These are phyloP conservation scores for Melanotaenia pygmaea DNA, from an alignment of 2,797 vertebrate genomes.

Conservation along the genomic window DNA sequence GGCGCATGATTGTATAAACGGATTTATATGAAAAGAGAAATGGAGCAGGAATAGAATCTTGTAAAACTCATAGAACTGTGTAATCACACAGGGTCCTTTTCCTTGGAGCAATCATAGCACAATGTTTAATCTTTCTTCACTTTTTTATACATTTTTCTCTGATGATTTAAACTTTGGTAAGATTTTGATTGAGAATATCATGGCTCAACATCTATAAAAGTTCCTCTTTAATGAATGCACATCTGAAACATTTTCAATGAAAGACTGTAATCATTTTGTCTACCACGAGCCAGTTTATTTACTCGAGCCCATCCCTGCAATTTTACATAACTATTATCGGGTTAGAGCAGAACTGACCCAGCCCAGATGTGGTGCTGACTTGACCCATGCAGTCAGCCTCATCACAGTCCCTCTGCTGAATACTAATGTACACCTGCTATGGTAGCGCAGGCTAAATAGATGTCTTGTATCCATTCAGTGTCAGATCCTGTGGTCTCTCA, in stretches of 20 bases:
- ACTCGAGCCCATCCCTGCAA: constrained; percentile 13
- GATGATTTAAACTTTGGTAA: neutral
- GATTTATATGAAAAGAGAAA: constrained; percentile 6
- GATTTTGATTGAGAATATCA: neutral
- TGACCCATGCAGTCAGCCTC: constrained; percentile 66
- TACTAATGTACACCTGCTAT: constrained; percentile 82
- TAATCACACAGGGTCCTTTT: neutral
- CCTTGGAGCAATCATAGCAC: neutral
- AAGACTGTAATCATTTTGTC: constrained; percentile 17
- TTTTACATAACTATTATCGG: constrained; percentile 54
- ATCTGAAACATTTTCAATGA: constrained; percentile 12
- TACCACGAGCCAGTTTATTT: constrained; percentile 32
- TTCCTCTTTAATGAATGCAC: neutral
- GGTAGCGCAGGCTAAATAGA: constrained; percentile 68
- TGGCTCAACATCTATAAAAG: neutral
- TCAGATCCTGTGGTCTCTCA: constrained; percentile 43
- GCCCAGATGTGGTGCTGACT: constrained; percentile 76
- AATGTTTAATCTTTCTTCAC: neutral
- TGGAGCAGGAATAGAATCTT: neutral
- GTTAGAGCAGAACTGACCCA: constrained; percentile 58
- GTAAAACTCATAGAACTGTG: neutral
- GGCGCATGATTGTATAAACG: neutral
- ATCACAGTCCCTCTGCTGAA: constrained; percentile 59
- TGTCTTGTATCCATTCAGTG: constrained; percentile 72
- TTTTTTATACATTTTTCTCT: neutral